These are phyloP conservation scores for Myotis davidii DNA, from an alignment of 2,113 vertebrate species.

Conservation along the genomic window DNA sequence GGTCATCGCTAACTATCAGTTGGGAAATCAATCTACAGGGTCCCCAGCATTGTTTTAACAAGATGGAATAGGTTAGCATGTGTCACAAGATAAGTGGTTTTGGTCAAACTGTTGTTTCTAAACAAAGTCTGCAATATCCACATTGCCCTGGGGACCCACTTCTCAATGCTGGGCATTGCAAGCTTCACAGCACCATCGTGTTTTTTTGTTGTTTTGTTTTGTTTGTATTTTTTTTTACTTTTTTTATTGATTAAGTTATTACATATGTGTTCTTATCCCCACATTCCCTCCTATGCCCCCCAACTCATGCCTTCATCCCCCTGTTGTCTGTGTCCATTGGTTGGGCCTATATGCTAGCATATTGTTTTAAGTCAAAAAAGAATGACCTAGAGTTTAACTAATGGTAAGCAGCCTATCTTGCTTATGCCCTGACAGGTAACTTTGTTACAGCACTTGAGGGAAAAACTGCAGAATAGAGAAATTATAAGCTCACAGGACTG, in stretches of 20 bases:
- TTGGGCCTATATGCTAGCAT: too few species aligned
- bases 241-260: too few species aligned
- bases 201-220: too few species aligned
- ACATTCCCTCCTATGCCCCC: too few species aligned
- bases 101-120: neutral
- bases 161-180: neutral
- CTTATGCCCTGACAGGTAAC: neutral
- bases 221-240: too few species aligned
- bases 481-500: neutral
- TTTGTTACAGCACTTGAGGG: neutral
- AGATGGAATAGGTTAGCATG: neutral
- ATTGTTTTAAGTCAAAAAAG: neutral
- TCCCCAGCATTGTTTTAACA: neutral
- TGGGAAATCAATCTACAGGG: neutral
- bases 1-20: neutral
- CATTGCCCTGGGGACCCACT: neutral
- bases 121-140: neutral
- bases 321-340: too few species aligned
- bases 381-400: neutral
- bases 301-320: too few species aligned
- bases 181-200: neutral
- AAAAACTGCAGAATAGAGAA: neutral
- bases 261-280: too few species aligned
- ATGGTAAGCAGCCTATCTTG: neutral
- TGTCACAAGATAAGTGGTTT: neutral